A percentile compares a stretch with the other conserved stretches of the same genome.
Evolutionary conservation across 2,113 vertebrate species (phyloP).

Genomic region (Corydoras maculifer): DNA sequence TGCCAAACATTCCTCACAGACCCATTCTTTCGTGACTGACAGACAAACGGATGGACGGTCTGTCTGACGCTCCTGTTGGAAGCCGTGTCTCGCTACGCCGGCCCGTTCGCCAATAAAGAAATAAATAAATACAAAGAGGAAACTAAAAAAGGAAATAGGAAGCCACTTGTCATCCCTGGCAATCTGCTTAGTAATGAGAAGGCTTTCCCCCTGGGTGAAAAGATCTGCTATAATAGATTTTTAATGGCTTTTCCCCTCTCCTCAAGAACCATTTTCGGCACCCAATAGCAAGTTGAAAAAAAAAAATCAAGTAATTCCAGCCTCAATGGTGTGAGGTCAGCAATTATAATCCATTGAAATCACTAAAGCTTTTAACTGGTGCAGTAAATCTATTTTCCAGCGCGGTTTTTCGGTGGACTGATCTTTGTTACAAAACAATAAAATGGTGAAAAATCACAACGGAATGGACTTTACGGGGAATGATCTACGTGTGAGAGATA

Average conservation of each 20-base stretch:
- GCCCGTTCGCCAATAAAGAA: constrained; percentile 17
- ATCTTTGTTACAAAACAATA: constrained; percentile 22
- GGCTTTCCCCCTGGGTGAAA: constrained; percentile 58
- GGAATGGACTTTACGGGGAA: constrained; percentile 26
- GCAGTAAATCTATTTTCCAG: constrained; percentile 34
- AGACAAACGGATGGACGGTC: constrained; percentile 26
- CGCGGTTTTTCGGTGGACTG: constrained; percentile 4
- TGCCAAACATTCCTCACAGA: too few species aligned
- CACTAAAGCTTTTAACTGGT: constrained; percentile 46
- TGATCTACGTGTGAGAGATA: not conserved
- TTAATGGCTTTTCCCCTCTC: constrained; percentile 56
- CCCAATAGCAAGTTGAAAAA: constrained; percentile 48
- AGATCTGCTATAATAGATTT: constrained; percentile 63
- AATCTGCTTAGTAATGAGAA: constrained; percentile 59
- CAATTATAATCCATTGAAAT: constrained; percentile 55
- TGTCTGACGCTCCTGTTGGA: constrained; percentile 24
- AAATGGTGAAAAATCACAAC: constrained; percentile 37
- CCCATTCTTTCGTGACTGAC: too few species aligned
- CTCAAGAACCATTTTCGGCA: constrained; percentile 50
- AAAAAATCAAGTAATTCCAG: constrained; percentile 48
- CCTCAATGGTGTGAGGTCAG: constrained; percentile 53
- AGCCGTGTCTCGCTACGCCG: not conserved
- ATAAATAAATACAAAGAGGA: constrained; percentile 13
- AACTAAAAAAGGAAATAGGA: constrained; percentile 47
- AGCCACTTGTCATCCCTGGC: constrained; percentile 52